Base-by-base conservation (phyloP, 1,140 invertebrate species). In the Carposina sasakii region DNA sequence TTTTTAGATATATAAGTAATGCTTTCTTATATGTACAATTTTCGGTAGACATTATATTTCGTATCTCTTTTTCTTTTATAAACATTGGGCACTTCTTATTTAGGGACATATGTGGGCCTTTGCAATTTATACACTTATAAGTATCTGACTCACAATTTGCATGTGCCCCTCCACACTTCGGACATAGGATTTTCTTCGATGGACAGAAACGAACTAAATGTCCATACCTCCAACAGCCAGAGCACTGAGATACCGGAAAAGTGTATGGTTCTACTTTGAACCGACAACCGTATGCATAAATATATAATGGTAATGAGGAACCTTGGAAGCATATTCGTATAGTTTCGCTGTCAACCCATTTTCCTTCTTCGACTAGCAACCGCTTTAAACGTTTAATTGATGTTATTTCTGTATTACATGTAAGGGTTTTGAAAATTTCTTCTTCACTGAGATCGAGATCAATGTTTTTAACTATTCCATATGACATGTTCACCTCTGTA, bases 181-280 rank as follows among this genome's bases (percentile, higher is more conserved):
- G 66, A 23, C 66, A 69, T 12, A 56, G 13, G 12, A 45, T 31
- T 41, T 55, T 63, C 17, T 37, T 39, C 12, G 48, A 36, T 1
- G 56, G 48, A 17, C 63, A 66, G 5, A 39, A 34, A 17, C 51
- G 53, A 1, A 44, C 4, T 1, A 34, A 36, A 26, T 69, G 60
- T 2, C 60, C 63, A 40, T 49, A 55, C 28, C 37, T 52, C 63
- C 66, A 69, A 20, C 61, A 70, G 12, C 34, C 43, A 0, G 58
- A 57, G 30, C 68, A 68, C 41, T 71, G 65, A 0, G 60, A 54
- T 2, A 71, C 64, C 2, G 67, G 61, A 21, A 65, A 63, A 15
- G 63, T 22, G 16, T 56, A 67, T 1, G 41, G 48, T n/a, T 58
- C 52, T 2, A 71, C 57, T 12, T 50, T 47, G 0, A 58, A 48